These are phyloP conservation scores for Nasonia giraulti DNA, from an alignment of 1,140 invertebrate genomes.

Conservation along the genomic window DNA sequence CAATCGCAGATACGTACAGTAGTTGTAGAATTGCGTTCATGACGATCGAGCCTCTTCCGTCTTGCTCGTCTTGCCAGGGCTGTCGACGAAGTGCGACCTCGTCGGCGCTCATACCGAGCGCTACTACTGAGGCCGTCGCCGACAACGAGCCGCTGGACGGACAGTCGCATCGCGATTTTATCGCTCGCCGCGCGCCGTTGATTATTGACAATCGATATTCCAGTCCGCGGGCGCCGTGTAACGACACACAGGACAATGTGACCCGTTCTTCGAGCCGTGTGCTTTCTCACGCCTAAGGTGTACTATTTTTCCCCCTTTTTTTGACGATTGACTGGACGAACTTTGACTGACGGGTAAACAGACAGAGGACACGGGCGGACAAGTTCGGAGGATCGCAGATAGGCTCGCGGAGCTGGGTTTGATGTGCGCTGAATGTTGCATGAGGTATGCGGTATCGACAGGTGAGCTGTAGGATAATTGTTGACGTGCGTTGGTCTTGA, in stretches of 20 bases:
- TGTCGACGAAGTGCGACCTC: slow-evolving; percentile 48
- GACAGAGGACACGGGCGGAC: neutral
- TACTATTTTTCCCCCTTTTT: neutral
- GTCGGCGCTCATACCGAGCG: slow-evolving; percentile 60
- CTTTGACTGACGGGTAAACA: no score
- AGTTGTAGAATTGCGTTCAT: slow-evolving; percentile 57
- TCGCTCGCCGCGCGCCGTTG: slow-evolving; percentile 51
- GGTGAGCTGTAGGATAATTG: neutral
- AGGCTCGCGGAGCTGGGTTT: no score
- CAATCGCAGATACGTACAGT: slow-evolving; percentile 42
- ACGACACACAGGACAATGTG: neutral
- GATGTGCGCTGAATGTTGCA: neutral
- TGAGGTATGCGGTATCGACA: neutral
- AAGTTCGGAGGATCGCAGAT: neutral
- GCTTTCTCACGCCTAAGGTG: neutral
- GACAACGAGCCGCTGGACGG: neutral
- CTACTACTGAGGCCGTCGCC: slow-evolving; percentile 56
- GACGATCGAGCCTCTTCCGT: neutral
- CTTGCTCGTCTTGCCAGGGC: neutral
- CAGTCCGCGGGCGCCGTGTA: neutral
- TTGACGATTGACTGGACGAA: no score
- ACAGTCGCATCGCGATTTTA: slow-evolving; percentile 21
- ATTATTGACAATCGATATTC: slow-evolving; percentile 73
- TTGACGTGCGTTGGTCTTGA: neutral
- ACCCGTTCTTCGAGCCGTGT: slow-evolving; percentile 7